Evolutionary conservation across 1,140 invertebrate species (phyloP), one percentile per base, ranked within the genome.

Genomic region (Thrips palmi): DNA sequence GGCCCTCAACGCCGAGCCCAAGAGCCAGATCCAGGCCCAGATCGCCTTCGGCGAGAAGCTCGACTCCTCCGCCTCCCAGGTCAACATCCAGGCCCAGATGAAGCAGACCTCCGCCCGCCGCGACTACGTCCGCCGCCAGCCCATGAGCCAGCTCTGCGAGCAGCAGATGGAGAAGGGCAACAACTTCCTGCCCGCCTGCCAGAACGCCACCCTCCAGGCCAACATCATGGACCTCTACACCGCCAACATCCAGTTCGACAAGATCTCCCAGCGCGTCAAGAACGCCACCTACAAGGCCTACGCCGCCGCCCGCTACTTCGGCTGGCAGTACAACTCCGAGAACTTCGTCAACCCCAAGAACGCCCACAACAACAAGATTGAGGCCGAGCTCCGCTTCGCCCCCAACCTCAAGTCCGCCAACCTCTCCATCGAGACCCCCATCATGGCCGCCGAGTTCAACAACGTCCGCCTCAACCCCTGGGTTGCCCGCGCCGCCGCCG

Each of bases 121-220:
- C 36, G 47, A 67, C 18, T 54, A 61, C 19, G 47, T 74, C 14
- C 45, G 57, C 22, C 40, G 60, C 3, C 45, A 52, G 4, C 49
- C 53, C 1, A 10, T 52, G 7, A 52, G 53, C 17, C 50, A 64
- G 24, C 39, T 60, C 41, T 74, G 70, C 46, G 18, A 53, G 24
- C 24, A 55, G 23, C 52, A 74, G 46, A 64, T 65, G 46, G 48
- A 60, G 29, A 36, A 60, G 40, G 62, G 62, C 10, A 67, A 70
- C 45, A 54, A 63, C 33, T 58, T 66, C 41, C 53, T 65, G 20
- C 48, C 50, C 4, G 54, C 58, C 39, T 75, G 74, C 47, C 58
- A 62, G 25, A 60, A 66, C 22, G 53, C 63, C 35, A 65, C 63
- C 10, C 39, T 55, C 3, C 43, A 49, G 15, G 62, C 65, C 2